phyloP scores from a whole-genome alignment of 1,140 invertebrate genomes.

The Oedothorax gibbosus region DNA sequence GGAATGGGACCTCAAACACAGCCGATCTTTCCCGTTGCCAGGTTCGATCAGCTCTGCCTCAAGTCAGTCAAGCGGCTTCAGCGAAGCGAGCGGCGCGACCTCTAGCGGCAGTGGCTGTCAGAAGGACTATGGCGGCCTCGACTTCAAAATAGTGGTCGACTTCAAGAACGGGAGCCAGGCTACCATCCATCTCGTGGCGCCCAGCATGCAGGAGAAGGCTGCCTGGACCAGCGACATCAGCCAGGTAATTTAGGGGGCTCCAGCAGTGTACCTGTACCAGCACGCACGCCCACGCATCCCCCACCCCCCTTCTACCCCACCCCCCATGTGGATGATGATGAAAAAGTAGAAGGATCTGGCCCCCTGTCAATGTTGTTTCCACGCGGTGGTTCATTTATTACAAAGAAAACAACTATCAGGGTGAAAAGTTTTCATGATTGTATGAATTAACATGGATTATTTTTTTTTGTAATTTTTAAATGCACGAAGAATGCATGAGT shows the following conservation, averaged over 20 bases:
- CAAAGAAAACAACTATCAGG: constrained; percentile 20
- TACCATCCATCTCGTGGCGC: constrained; percentile 80
- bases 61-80: constrained; percentile 72
- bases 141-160: constrained; percentile 89
- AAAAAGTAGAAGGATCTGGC: neutral
- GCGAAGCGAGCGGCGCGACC: constrained; percentile 67
- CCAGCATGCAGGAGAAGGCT: constrained; percentile 88
- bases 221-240: constrained; percentile 95
- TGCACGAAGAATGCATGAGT: neutral
- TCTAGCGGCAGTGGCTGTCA: constrained; percentile 65
- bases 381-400: neutral
- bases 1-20: neutral
- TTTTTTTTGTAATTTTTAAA: neutral
- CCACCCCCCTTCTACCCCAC: too few species aligned
- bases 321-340: too few species aligned
- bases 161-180: constrained; percentile 73
- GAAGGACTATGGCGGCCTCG: constrained; percentile 79
- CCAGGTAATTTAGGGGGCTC: constrained; percentile 69
- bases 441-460: constrained; percentile 1
- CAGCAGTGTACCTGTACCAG: neutral
- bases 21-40: constrained; percentile 37
- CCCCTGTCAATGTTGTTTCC: constrained; percentile 24
- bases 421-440: neutral
- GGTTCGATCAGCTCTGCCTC: constrained; percentile 73
- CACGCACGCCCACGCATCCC: neutral